A percentile compares a stretch with the other conserved stretches of the same genome.
Evolutionary conservation across 2,113 vertebrate genomes (phyloP).

Genomic region (Orycteropus afer): DNA sequence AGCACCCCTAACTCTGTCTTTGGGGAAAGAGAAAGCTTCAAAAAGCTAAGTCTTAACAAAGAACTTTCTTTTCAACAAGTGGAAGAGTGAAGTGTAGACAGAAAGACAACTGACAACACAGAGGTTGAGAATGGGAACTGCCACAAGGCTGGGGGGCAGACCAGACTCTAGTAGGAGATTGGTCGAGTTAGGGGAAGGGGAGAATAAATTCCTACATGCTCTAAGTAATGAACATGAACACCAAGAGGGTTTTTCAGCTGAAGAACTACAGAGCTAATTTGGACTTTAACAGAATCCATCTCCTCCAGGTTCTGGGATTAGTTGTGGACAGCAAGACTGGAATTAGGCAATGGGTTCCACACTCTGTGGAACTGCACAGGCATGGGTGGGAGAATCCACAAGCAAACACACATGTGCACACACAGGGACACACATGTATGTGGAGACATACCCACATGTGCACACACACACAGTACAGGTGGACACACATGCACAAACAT

Average conservation of each 20-base stretch:
- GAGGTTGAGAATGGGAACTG: background rate
- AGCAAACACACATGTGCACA: fast-evolving
- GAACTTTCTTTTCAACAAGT: background rate
- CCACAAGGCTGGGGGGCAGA: too few relatives aligned
- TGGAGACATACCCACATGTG: fast-evolving
- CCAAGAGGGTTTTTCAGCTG: background rate
- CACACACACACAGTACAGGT: fast-evolving
- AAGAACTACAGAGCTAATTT: too few relatives aligned
- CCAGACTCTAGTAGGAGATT: fast-evolving
- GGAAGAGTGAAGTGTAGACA: fast-evolving
- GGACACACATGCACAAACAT: fast-evolving
- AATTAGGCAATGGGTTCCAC: background rate
- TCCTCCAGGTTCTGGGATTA: background rate
- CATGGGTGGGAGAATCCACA: too few relatives aligned
- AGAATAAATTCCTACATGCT: background rate
- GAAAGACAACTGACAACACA: background rate
- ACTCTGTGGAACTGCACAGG: too few relatives aligned
- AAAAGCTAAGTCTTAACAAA: too few relatives aligned
- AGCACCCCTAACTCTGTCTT: too few relatives aligned
- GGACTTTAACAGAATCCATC: background rate
- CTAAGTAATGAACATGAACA: too few relatives aligned
- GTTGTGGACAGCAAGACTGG: fast-evolving
- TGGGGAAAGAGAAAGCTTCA: background rate
- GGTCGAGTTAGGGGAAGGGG: too few relatives aligned
- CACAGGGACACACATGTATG: background rate